Percentiles rank a stretch among this genome's conserved stretches.
Evolutionary conservation across 64 coral and sea anemone genomes (phyloP).

Genomic region (Cladopsammia gracilis): DNA sequence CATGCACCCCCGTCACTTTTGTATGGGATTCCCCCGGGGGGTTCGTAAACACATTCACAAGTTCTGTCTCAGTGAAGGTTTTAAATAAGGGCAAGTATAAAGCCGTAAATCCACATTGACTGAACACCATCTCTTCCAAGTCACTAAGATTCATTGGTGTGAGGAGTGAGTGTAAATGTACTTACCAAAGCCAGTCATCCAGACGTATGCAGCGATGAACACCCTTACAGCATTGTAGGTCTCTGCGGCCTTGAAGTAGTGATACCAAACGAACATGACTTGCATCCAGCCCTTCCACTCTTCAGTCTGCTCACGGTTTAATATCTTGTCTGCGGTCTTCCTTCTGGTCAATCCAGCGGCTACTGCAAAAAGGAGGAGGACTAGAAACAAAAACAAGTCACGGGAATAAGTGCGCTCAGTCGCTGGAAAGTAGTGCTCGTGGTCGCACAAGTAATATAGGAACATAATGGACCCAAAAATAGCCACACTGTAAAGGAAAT

Average conservation of each 20-base stretch:
- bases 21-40: too few species aligned
- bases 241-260: constrained; percentile 88
- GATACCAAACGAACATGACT: constrained; percentile 96
- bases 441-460: constrained; percentile 80
- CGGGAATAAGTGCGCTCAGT: constrained; percentile 83
- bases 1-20: too few species aligned
- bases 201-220: constrained; percentile 92
- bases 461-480: constrained; percentile 81
- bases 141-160: neutral
- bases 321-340: constrained; percentile 59
- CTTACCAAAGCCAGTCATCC: constrained; percentile 98
- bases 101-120: too few species aligned
- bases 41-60: too few species aligned
- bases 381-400: constrained; percentile 85
- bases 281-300: constrained; percentile 97
- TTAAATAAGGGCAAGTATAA: too few species aligned
- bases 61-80: too few species aligned
- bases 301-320: constrained; percentile 89
- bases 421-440: constrained; percentile 85
- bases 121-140: too few species aligned
- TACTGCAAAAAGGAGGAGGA: constrained; percentile 70
- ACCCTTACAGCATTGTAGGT: constrained; percentile 91
- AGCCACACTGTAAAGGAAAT: constrained; percentile 66
- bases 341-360: constrained; percentile 61
- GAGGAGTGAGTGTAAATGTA: neutral